Base-by-base conservation (phyloP, 2,797 vertebrate genomes). In the Leucoraja ocellata region DNA sequence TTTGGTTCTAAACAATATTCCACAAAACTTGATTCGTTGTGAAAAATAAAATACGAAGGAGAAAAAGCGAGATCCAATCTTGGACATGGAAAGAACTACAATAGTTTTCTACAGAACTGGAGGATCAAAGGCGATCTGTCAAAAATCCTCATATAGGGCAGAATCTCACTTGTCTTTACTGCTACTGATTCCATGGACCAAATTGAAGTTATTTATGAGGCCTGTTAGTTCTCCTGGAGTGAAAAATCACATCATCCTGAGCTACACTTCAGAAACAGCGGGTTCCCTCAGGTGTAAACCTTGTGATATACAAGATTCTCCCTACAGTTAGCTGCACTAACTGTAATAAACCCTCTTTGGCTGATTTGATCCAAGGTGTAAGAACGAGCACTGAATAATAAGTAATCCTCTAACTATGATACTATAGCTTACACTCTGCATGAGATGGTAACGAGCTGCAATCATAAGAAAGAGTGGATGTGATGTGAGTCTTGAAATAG, bases 351-450 rank as follows among this genome's bases (percentile, higher is more conserved):
- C 32, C 63, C 63, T 21, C 5, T 21, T 61, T 11, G 28, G 65
- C 61, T 32, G 61, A 65, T 88, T 65, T 65, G 28, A 4, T 28
- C 58, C 83, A 86, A 65, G 28, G 2, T 6, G 58, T 32, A n/a
- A 18, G 61, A 65, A 88, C 65, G 84, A 65, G 11, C n/a, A 54
- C 63, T 88, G 28, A 68, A 68, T 18, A 88, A 88, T 88, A 88
- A 88, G 32, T 88, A 88, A 76, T 23, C 36, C 71, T 92, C 25
- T 11, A 88, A 88, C 5, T 76, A 21, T 14, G 39, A 54, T 91
- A 7, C 32, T 92, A 92, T 92, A 92, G 90, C 73, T 71, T 92
- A 92, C 90, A 92, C 90, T 76, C 90, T 92, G 90, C 71, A 54
- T 92, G 90, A 76, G 71, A 74, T 92, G 90, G 90, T 54, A 92